Conservation (phyloP, 2,888 invertebrate genomes). For the Rhingia campestris region DNA sequence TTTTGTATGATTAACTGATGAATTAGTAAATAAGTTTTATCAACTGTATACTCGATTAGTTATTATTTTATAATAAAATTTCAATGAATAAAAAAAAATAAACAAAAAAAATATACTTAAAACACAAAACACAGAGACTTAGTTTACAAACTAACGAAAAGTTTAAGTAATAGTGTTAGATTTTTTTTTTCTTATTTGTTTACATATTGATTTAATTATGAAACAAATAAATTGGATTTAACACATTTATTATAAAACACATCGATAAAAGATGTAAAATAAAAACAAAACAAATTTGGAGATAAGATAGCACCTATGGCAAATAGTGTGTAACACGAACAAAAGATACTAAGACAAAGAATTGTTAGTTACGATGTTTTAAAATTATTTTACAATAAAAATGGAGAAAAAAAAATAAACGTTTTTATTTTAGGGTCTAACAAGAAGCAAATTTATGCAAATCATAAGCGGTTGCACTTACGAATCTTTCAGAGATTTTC, state of each 20-base stretch:
- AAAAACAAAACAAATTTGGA: slow-evolving; percentile 28
- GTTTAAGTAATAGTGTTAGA: slow-evolving; percentile 22
- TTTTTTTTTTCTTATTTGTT: slow-evolving; percentile 11
- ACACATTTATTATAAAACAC: slow-evolving; percentile 34
- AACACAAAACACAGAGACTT: slow-evolving; percentile 56
- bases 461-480: too few relatives aligned
- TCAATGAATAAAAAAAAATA: neutral
- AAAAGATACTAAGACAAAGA: slow-evolving; percentile 64
- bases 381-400: slow-evolving; percentile 74
- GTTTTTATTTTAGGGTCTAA: neutral
- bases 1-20: slow-evolving; percentile 73
- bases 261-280: slow-evolving; percentile 40
- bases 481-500: too few relatives aligned
- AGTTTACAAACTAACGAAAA: slow-evolving; percentile 60
- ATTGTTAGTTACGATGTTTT: slow-evolving; percentile 73
- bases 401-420: slow-evolving; percentile 45
- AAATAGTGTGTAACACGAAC: slow-evolving; percentile 48
- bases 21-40: slow-evolving; percentile 71
- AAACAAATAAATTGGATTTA: slow-evolving; percentile 19
- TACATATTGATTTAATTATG: slow-evolving; percentile 30
- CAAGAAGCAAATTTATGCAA: too few relatives aligned
- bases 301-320: slow-evolving; percentile 21
- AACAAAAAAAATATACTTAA: slow-evolving; percentile 1
- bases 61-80: slow-evolving; percentile 60
- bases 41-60: slow-evolving; percentile 65